Evolutionary conservation across 2,888 invertebrate species (phyloP).

Genomic region (Drosophila eohydei): DNA sequence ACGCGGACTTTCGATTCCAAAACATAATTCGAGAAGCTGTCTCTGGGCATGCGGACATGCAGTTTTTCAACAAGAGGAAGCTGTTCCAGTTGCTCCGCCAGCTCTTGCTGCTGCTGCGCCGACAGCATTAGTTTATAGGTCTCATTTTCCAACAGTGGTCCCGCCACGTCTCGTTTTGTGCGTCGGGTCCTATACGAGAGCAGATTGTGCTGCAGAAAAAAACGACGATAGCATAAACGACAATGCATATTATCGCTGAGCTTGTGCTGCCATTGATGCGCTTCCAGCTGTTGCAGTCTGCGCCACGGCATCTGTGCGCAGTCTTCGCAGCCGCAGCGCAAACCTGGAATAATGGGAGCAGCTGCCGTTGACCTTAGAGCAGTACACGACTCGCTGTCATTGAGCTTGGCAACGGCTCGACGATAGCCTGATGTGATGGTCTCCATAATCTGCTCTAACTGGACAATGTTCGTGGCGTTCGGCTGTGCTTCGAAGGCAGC

Average conservation of each 20-base stretch:
- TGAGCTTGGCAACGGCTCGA: constrained; percentile 24
- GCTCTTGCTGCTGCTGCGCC: constrained; percentile 10
- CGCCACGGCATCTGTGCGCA: constrained; percentile 43
- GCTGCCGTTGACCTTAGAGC: constrained; percentile 29
- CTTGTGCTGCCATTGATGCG: constrained; percentile 36
- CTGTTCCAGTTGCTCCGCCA: neutral
- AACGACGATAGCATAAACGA: constrained; percentile 41
- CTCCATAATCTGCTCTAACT: constrained; percentile 32
- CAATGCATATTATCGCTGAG: constrained; percentile 46
- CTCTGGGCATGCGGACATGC: constrained; percentile 3
- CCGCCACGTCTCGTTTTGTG: neutral
- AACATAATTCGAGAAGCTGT: neutral
- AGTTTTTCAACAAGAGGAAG: constrained; percentile 2
- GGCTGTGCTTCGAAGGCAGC: neutral
- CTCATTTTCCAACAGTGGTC: constrained; percentile 14
- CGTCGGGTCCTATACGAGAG: constrained; percentile 31
- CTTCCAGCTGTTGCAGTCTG: constrained; percentile 27
- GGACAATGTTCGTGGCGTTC: neutral
- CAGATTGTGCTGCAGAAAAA: constrained; percentile 41
- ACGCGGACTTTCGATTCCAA: neutral
- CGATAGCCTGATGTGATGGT: constrained; percentile 49
- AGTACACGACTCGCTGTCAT: neutral
- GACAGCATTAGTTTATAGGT: constrained; percentile 14
- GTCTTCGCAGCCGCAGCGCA: constrained; percentile 36
- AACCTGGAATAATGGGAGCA: constrained; percentile 1